Conservation (phyloP, 1,140 invertebrate species). For the Drosophila suzukii region DNA sequence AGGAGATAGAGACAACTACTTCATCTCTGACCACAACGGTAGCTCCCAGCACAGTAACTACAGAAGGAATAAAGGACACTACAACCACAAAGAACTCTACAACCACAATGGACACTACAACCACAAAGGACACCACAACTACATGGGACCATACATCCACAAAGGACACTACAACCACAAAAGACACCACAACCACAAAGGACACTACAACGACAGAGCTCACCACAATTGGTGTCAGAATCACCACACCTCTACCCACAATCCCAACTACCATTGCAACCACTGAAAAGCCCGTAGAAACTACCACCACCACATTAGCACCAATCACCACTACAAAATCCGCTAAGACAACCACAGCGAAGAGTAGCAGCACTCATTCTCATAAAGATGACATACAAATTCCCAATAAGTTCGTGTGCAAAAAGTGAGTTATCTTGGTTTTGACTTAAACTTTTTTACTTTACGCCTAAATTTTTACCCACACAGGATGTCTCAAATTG, state of each 20-base stretch:
- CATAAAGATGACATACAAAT: constrained; percentile 21
- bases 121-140: constrained; percentile 7
- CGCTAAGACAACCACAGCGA: constrained; percentile 17
- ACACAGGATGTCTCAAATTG: constrained; percentile 87
- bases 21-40: constrained; percentile 27
- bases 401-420: constrained; percentile 76
- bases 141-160: background rate
- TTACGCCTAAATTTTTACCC: background rate
- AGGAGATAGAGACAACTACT: constrained; percentile 8
- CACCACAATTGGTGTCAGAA: background rate
- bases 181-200: constrained; percentile 1
- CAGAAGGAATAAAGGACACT: constrained; percentile 1
- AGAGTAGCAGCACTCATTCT: constrained; percentile 1
- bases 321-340: constrained; percentile 15
- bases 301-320: constrained; percentile 1
- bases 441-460: too few relatives aligned
- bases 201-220: constrained; percentile 7
- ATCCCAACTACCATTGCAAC: constrained; percentile 2
- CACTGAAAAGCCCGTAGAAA: constrained; percentile 5
- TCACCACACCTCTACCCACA: constrained; percentile 8
- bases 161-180: background rate
- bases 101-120: background rate
- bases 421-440: constrained; percentile 47
- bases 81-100: constrained; percentile 1
- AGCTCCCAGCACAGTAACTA: constrained; percentile 3